A percentile compares a stretch with the other conserved stretches of the same genome.
Conservation (phyloP, 2,888 invertebrate species). For the Apodemia mormo region DNA sequence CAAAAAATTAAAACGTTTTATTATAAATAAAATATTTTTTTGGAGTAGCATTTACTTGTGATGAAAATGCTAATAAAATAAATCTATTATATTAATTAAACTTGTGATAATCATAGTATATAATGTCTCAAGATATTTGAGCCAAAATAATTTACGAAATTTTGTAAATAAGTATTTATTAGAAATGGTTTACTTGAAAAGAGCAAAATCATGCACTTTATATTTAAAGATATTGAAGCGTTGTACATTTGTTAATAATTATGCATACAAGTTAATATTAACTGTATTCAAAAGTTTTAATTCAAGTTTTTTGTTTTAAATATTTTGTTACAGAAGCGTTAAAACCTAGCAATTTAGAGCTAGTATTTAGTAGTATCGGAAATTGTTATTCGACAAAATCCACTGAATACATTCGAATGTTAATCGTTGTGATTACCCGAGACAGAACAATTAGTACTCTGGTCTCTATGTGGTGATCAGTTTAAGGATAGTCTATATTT, state of each 20-base stretch:
- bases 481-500: background rate
- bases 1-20: background rate
- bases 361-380: conserved; percentile 22
- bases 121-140: background rate
- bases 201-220: no score
- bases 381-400: conserved; percentile 20
- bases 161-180: background rate
- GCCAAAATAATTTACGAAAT: background rate
- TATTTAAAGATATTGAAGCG: no score
- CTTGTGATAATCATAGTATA: conserved; percentile 4
- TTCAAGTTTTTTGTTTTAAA: no score
- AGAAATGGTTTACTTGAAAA: background rate
- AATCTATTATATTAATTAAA: background rate
- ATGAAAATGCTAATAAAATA: background rate
- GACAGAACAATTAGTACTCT: conserved; percentile 7
- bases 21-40: background rate
- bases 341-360: background rate
- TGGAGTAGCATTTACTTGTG: background rate
- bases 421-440: conserved; percentile 12
- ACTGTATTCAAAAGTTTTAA: no score
- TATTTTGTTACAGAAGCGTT: background rate
- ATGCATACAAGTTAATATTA: background rate
- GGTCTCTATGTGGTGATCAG: background rate
- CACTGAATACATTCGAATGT: conserved; percentile 32
- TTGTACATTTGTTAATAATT: background rate